phyloP scores from a whole-genome alignment of 2,888 invertebrate genomes.

The Acanthosepion pharaonis region DNA sequence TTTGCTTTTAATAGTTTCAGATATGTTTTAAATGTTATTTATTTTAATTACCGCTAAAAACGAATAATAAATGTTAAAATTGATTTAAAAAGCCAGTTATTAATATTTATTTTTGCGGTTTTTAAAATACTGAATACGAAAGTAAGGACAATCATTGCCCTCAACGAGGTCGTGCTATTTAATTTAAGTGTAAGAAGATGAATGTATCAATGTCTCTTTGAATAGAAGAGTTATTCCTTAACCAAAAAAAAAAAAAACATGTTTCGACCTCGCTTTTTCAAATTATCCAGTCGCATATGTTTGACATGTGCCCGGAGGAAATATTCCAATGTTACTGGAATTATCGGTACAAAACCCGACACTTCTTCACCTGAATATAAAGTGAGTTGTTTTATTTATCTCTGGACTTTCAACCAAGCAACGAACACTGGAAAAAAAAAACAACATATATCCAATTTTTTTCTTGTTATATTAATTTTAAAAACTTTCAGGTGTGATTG shows the following conservation, averaged over 20 bases:
- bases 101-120: not conserved
- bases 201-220: too few species aligned
- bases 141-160: not conserved
- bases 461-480: not conserved
- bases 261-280: constrained; percentile 24
- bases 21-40: too few species aligned
- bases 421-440: not conserved
- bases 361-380: constrained; percentile 66
- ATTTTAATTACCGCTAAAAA: too few species aligned
- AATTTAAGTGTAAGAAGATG: not conserved
- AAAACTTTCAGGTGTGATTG: not conserved
- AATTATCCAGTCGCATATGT: not conserved
- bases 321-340: constrained; percentile 64
- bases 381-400: constrained; percentile 55
- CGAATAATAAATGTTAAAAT: not conserved
- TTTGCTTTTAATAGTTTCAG: too few species aligned
- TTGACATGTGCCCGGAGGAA: constrained; percentile 53
- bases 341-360: constrained; percentile 67
- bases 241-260: not conserved
- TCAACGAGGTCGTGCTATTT: not conserved
- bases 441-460: too few species aligned
- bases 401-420: not conserved
- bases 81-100: not conserved
- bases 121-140: not conserved
- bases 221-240: too few species aligned